Evolutionary conservation across 2,797 vertebrate genomes (phyloP).

Genomic region (Uromys caudimaculatus): DNA sequence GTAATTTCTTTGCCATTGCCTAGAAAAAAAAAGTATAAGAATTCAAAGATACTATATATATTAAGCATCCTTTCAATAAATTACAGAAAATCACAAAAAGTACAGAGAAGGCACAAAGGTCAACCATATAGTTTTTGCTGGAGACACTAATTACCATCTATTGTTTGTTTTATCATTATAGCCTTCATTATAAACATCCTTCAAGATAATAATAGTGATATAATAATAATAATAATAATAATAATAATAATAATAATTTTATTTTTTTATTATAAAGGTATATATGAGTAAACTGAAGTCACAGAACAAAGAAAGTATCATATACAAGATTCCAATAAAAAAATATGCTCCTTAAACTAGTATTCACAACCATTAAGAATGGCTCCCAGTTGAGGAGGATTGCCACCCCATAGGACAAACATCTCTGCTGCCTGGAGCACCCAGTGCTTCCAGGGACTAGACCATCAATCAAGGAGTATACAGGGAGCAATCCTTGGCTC

Average conservation of each 20-base stretch:
- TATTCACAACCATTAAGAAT: not conserved
- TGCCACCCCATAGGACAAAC: too few species aligned
- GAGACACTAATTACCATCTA: not conserved
- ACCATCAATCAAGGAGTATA: too few species aligned
- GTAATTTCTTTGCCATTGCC: not conserved
- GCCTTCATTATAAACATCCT: not conserved
- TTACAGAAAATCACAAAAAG: constrained; percentile 6
- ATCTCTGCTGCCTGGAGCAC: too few species aligned
- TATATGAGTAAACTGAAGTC: not conserved
- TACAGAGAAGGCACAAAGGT: not conserved
- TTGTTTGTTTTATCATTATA: constrained; percentile 11
- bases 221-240: constrained; percentile 12
- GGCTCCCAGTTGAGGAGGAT: not conserved
- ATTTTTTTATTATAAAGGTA: not conserved
- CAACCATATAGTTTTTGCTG: not conserved
- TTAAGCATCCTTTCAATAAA: not conserved
- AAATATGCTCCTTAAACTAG: not conserved
- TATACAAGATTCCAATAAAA: not conserved
- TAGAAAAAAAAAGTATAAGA: not conserved
- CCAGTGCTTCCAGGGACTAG: too few species aligned
- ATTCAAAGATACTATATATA: not conserved
- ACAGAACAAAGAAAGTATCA: not conserved
- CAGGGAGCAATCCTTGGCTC: too few species aligned
- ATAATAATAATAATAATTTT: not conserved
- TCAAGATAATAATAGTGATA: not conserved